Conservation (phyloP, 2,797 vertebrate genomes). For the Parotocinclus haroldoi region DNA sequence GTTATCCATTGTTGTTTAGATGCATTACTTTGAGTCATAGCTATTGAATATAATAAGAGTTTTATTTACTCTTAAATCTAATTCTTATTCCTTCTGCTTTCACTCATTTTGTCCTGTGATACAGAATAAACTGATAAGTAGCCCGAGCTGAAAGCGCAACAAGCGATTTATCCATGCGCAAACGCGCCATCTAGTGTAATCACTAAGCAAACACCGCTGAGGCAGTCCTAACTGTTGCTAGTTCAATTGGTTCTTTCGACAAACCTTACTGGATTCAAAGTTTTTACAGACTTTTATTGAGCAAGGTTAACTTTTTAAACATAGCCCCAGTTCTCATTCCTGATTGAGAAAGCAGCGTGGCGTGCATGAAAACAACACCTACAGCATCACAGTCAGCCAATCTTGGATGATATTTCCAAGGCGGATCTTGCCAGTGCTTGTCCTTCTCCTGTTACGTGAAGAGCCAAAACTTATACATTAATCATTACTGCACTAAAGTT, state of each 20-base stretch:
- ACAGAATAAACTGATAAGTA: conserved; percentile 3
- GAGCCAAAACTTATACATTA: conserved; percentile 54
- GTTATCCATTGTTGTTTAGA: no score
- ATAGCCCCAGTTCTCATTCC: no score
- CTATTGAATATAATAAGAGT: no score
- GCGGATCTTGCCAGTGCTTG: conserved; percentile 43
- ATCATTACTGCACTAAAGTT: conserved; percentile 51
- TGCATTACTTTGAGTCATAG: no score
- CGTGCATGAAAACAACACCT: conserved; percentile 38
- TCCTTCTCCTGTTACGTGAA: conserved; percentile 53
- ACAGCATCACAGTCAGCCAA: conserved; percentile 40
- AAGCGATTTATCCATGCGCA: conserved; percentile 39
- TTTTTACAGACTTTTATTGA: no score
- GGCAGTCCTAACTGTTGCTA: conserved; percentile 10
- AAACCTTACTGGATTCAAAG: no score
- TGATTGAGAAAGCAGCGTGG: conserved; percentile 15
- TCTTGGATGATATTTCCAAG: conserved; percentile 46
- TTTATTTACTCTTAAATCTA: no score
- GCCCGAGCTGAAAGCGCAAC: conserved; percentile 1
- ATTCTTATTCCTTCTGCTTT: no score
- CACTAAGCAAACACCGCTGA: conserved; percentile 32
- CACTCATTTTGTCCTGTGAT: background rate
- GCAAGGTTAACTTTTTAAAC: no score
- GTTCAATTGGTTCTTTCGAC: no score
- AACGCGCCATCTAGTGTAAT: conserved; percentile 64